Evolutionary conservation across 2,113 vertebrate genomes (phyloP).

Genomic region (Ammodramus savannarum): DNA sequence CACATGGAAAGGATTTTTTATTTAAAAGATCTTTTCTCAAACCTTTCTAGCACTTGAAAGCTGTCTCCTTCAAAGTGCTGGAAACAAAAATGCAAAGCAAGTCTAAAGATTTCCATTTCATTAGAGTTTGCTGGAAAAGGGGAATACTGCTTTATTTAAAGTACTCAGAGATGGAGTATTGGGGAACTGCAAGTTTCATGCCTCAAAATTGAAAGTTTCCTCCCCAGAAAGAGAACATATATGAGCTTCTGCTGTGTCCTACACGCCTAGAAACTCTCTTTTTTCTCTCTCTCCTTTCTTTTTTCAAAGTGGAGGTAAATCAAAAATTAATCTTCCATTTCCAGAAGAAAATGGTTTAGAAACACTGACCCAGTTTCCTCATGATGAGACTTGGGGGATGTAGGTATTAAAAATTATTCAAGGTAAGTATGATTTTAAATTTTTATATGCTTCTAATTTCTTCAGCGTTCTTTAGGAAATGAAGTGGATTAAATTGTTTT

Average conservation of each 20-base stretch:
- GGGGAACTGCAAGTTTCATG: not conserved
- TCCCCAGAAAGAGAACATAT: not conserved
- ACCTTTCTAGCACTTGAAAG: not conserved
- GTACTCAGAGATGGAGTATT: not conserved
- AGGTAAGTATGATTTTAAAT: not conserved
- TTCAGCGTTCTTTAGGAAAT: conserved; percentile 17
- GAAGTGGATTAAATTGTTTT: conserved; percentile 26
- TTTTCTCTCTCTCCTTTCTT: not conserved
- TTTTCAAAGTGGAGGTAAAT: not conserved
- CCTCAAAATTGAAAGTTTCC: not conserved
- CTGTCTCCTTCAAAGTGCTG: not conserved
- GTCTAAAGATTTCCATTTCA: not conserved
- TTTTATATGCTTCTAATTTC: not conserved
- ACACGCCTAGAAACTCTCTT: not conserved
- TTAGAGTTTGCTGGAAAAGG: not conserved
- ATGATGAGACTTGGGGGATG: not conserved
- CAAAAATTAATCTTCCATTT: not conserved
- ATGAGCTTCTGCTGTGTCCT: not conserved
- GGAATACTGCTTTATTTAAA: not conserved
- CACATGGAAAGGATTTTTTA: not conserved
- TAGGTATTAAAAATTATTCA: not conserved
- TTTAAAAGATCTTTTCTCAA: not conserved
- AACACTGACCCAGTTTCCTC: not conserved
- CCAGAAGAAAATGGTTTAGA: not conserved
- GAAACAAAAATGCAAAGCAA: not conserved